phyloP scores from a whole-genome alignment of 2,113 vertebrate genomes.

The Petrocephalus zakoni region DNA sequence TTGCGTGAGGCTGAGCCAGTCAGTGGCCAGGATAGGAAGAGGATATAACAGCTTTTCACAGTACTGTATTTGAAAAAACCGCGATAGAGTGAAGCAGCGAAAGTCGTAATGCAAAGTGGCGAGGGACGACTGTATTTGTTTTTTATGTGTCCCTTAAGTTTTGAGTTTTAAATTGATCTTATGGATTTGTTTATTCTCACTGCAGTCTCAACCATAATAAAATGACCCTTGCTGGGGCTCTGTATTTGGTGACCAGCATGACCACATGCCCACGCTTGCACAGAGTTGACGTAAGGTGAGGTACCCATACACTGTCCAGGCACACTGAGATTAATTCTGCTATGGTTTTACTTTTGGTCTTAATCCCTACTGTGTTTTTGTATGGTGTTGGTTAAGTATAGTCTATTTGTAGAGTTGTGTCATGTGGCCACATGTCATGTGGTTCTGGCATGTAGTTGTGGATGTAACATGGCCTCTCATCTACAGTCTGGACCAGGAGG shows the following conservation, averaged over 20 bases:
- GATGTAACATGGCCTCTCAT: constrained; percentile 5
- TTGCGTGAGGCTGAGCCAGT: no score
- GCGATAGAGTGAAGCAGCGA: no score
- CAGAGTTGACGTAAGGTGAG: constrained; percentile 67
- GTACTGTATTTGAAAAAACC: no score
- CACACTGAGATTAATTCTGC: neutral
- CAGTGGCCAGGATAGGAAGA: no score
- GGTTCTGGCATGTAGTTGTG: neutral
- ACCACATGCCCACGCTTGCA: constrained; percentile 48
- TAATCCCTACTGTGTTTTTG: neutral
- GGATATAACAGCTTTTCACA: no score
- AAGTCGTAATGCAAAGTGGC: no score
- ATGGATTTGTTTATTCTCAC: neutral
- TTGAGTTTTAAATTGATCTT: neutral
- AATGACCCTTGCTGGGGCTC: constrained; percentile 49
- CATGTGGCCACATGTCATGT: neutral
- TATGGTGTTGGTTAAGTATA: neutral
- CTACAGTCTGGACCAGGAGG: constrained; percentile 61
- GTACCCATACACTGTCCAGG: neutral
- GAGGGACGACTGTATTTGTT: no score
- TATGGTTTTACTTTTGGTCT: neutral
- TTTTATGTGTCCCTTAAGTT: constrained; percentile 42
- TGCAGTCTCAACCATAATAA: constrained; percentile 64
- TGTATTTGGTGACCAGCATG: constrained; percentile 56
- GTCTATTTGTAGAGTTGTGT: neutral